These are phyloP conservation scores for Graphium colonna DNA, from an alignment of 2,888 invertebrate species.

Conservation along the genomic window DNA sequence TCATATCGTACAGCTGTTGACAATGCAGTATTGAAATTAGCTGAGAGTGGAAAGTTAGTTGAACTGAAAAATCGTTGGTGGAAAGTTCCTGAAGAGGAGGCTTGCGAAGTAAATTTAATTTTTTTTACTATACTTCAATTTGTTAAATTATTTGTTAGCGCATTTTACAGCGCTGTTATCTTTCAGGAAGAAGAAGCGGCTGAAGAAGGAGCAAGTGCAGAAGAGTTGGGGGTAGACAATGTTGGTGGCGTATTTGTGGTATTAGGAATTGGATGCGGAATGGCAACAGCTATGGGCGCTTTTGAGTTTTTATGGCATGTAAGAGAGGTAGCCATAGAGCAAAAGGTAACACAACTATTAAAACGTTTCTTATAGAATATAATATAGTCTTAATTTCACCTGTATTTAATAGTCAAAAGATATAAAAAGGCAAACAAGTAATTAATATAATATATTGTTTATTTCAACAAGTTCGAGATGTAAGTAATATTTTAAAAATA, in stretches of 20 bases:
- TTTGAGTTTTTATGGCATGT: conserved; percentile 95
- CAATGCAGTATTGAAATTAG: conserved; percentile 92
- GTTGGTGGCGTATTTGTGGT: conserved; percentile 96
- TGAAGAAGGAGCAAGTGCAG: conserved; percentile 60
- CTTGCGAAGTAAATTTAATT: conserved; percentile 71
- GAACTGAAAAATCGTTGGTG: conserved; percentile 95
- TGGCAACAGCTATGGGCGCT: conserved; percentile 87
- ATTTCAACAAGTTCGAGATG: no score
- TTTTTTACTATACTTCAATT: no score
- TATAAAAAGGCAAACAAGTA: no score
- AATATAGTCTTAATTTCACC: no score
- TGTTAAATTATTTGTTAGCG: not conserved
- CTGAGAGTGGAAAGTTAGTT: conserved; percentile 91
- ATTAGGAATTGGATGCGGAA: conserved; percentile 85
- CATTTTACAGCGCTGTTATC: not conserved
- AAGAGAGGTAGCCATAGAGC: conserved; percentile 87
- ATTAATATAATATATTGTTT: no score
- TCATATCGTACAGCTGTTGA: conserved; percentile 90
- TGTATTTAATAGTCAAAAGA: no score
- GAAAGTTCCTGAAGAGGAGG: conserved; percentile 83
- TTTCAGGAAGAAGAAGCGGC: conserved; percentile 52
- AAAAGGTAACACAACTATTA: conserved; percentile 82
- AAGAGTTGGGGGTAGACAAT: conserved; percentile 88
- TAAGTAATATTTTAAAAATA: no score
- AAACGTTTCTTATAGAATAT: not conserved